Evolutionary conservation across 2,888 invertebrate genomes (phyloP).

Genomic region (Tachina lurida): DNA sequence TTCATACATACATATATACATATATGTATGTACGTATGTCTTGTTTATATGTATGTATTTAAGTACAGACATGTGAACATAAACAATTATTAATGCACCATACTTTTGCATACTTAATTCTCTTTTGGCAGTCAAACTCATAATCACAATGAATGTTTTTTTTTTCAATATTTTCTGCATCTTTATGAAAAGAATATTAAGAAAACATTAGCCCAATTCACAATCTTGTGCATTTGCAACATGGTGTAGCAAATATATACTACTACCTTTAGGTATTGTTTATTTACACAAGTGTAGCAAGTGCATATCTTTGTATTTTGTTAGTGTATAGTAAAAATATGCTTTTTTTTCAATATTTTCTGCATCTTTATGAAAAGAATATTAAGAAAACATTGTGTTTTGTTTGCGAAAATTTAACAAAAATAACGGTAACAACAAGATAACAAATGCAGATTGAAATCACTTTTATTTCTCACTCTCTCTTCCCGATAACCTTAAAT

Average conservation of each 20-base stretch:
- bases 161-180: conserved; percentile 20
- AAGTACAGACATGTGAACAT: no score
- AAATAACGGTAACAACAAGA: conserved; percentile 11
- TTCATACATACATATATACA: no score
- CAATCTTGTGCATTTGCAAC: no score
- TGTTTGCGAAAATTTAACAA: conserved; percentile 34
- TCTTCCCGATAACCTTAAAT: conserved; percentile 60
- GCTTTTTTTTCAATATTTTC: conserved; percentile 22
- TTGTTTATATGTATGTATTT: no score
- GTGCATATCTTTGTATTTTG: no score
- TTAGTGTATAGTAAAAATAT: no score
- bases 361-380: conserved; percentile 46
- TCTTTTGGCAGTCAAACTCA: not conserved
- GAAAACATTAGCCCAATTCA: no score
- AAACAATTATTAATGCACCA: no score
- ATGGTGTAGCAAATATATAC: no score
- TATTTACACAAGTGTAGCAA: no score
- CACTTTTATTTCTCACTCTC: conserved; percentile 54
- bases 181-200: conserved; percentile 50
- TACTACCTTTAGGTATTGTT: no score
- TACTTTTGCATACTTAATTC: not conserved
- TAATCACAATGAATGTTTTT: conserved; percentile 7
- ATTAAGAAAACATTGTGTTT: conserved; percentile 43
- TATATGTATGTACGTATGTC: no score
- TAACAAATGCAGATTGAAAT: conserved; percentile 45